Base-by-base conservation (phyloP, 2,797 vertebrate species). In the Mycteria americana region DNA sequence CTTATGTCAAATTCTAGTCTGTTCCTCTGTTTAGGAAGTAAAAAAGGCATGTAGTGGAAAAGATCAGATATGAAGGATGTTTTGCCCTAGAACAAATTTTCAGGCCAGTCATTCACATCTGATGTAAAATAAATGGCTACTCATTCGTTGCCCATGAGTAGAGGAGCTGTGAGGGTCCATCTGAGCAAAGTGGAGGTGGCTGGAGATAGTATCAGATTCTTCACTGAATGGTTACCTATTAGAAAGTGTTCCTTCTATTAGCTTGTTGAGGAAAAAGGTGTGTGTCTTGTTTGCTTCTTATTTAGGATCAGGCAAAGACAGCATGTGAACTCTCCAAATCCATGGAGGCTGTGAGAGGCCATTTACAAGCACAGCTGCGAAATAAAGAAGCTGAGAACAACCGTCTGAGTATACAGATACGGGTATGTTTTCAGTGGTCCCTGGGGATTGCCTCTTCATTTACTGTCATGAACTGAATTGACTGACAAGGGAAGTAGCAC, bases 361-460 rank as follows among this genome's bases (percentile, higher is more conserved):
- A 98, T 93, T 97, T 99, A 76, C 99, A 99, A 96, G 98, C 98
- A 2, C 99, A 99, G 94, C 96, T 99, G 70, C 98, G 98, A 50
- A 98, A 89, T 94, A 99, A 98, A 94, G 99, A 99, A 78, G 98
- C 99, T 2, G 99, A 99, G 69, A 99, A 99, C 94, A 99, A 98
- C 97, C 98, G 99, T 5, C 98, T 99, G 11, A 72, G 89, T 7
- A 92, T 98, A 39, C 99, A 99, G 96, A 98, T 99, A 62, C 98
- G 98, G 99, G 99, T 99, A 94, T 3, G 93, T 51, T 28, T 51
- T 16, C 69, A 2, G 48, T 50, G 53, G 11, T 57, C 30, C 65
- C 46, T 27, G 41, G 33, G 43, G 43, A 9, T 22, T 35, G 24
- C 23, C 48, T 60, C n/a, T 80, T 76, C 18, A 1, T 77, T 46